Conservation (phyloP, 2,797 vertebrate species). For the Hylomyscus alleni region DNA sequence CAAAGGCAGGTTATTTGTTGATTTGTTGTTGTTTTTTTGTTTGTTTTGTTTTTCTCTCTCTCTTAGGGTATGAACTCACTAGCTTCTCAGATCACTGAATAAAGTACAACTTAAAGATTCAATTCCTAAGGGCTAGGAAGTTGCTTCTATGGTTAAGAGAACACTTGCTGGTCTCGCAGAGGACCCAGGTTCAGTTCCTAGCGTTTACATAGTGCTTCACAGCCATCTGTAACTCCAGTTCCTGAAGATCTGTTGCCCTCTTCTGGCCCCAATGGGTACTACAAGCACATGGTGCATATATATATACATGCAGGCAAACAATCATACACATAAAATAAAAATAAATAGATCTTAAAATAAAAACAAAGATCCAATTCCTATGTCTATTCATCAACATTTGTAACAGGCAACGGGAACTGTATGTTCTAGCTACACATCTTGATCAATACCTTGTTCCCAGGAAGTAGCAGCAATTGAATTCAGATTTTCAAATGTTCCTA, state of each 20-base stretch:
- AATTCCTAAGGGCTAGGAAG: not conserved
- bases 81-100: not conserved
- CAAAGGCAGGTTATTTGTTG: not conserved
- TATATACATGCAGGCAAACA: too few relatives aligned
- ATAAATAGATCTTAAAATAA: not conserved
- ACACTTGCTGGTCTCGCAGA: not conserved
- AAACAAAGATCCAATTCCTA: not conserved
- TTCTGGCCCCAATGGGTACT: not conserved
- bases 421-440: not conserved
- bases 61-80: not conserved
- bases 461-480: not conserved
- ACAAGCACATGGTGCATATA: not conserved
- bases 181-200: not conserved
- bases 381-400: not conserved
- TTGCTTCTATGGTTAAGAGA: not conserved
- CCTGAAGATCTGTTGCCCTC: not conserved
- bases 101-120: not conserved
- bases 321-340: not conserved
- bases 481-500: not conserved
- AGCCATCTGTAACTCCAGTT: not conserved
- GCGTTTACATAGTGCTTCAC: not conserved
- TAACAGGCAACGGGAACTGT: not conserved
- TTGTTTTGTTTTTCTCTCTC: not conserved
- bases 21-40: not conserved
- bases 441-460: not conserved